These are phyloP conservation scores for Alviniconcha marisindica DNA, from an alignment of 1,140 invertebrate species.

Conservation along the genomic window DNA sequence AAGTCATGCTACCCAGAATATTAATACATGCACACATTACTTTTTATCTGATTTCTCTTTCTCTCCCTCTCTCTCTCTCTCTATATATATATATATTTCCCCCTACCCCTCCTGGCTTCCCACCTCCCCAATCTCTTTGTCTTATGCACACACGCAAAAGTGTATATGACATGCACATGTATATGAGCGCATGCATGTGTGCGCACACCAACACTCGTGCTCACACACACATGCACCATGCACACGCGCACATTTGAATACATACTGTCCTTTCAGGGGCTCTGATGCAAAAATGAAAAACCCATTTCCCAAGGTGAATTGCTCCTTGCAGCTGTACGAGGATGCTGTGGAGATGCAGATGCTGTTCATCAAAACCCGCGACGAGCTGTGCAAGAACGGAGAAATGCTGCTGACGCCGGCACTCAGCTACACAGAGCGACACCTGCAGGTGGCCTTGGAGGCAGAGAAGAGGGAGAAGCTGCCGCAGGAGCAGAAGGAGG, in stretches of 20 bases:
- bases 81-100: too few relatives aligned
- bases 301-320: background rate
- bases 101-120: too few relatives aligned
- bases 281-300: too few relatives aligned
- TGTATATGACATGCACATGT: too few relatives aligned
- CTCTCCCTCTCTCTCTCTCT: too few relatives aligned
- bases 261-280: too few relatives aligned
- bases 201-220: background rate
- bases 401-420: slow-evolving; percentile 91
- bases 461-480: slow-evolving; percentile 86
- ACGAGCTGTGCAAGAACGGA: slow-evolving; percentile 81
- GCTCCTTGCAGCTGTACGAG: slow-evolving; percentile 87
- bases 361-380: slow-evolving; percentile 88
- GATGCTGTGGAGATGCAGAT: slow-evolving; percentile 96
- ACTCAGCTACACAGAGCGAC: slow-evolving; percentile 83
- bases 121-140: too few relatives aligned
- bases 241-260: too few relatives aligned
- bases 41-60: too few relatives aligned
- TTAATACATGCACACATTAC: too few relatives aligned
- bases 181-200: background rate
- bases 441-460: slow-evolving; percentile 81
- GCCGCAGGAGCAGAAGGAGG: slow-evolving; percentile 83
- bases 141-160: too few relatives aligned
- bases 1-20: too few relatives aligned
- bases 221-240: background rate